Evolutionary conservation across 2,797 vertebrate genomes (phyloP).

Genomic region (Aldrovandia affinis): DNA sequence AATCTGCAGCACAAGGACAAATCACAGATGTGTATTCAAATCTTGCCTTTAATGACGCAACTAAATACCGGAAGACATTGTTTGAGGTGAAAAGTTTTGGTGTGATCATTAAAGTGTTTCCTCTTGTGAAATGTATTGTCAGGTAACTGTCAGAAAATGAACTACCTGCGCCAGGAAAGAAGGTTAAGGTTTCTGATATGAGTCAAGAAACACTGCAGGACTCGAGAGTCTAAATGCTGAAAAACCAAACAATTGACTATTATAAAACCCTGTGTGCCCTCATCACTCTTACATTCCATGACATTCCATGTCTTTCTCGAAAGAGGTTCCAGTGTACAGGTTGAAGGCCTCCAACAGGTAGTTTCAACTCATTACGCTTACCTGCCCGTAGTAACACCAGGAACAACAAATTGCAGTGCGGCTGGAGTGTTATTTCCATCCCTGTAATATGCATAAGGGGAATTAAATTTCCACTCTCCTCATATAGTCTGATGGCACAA

Average conservation of each 20-base stretch:
- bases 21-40: too few species aligned
- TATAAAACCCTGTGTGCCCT: background rate
- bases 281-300: background rate
- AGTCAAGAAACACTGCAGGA: background rate
- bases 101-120: too few species aligned
- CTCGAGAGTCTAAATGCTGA: background rate
- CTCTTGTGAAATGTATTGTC: too few species aligned
- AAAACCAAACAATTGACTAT: background rate
- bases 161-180: background rate
- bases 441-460: background rate
- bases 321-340: background rate
- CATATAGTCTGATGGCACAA: background rate
- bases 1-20: too few species aligned
- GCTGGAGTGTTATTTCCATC: background rate
- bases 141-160: background rate
- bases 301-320: background rate
- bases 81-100: too few species aligned
- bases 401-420: background rate
- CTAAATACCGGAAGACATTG: too few species aligned
- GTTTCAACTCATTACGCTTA: background rate
- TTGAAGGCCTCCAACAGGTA: background rate
- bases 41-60: too few species aligned
- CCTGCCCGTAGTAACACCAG: background rate
- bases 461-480: background rate
- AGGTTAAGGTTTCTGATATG: background rate